A percentile compares a stretch with the other conserved stretches of the same genome.
Evolutionary conservation across 2,113 vertebrate species (phyloP).

Genomic region (Egretta garzetta): DNA sequence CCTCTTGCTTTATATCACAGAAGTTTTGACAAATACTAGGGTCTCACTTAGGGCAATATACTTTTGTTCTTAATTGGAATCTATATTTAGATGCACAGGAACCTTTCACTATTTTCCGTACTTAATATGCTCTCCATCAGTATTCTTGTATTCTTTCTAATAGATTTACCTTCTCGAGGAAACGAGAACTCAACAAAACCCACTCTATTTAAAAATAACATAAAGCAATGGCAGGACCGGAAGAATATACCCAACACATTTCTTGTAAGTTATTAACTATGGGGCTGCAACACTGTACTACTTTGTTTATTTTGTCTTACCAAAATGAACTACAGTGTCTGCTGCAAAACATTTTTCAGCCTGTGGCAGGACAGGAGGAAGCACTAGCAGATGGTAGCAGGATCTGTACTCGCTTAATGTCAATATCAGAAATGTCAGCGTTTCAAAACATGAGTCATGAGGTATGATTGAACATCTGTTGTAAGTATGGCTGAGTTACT

Average conservation of each 20-base stretch:
- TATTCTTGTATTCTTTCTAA: not conserved
- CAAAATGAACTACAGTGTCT: not conserved
- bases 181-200: not conserved
- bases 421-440: slow-evolving; percentile 47
- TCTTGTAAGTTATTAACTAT: slow-evolving; percentile 38
- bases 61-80: not conserved
- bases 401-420: slow-evolving; percentile 49
- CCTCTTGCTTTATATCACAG: not conserved
- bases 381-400: not conserved
- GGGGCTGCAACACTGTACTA: not conserved
- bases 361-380: slow-evolving; percentile 50
- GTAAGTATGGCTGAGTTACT: not conserved
- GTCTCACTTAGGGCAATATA: not conserved
- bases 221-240: slow-evolving; percentile 17
- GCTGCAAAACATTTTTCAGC: slow-evolving; percentile 56
- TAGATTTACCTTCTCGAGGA: slow-evolving; percentile 14
- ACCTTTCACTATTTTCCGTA: not conserved
- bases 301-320: not conserved
- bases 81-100: not conserved
- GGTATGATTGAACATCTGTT: slow-evolving; percentile 44
- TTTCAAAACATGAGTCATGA: slow-evolving; percentile 69
- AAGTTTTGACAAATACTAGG: not conserved
- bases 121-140: not conserved
- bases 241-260: not conserved
- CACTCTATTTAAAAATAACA: not conserved